phyloP scores from a whole-genome alignment of 1,140 invertebrate species.

The Drosophila nasuta region DNA sequence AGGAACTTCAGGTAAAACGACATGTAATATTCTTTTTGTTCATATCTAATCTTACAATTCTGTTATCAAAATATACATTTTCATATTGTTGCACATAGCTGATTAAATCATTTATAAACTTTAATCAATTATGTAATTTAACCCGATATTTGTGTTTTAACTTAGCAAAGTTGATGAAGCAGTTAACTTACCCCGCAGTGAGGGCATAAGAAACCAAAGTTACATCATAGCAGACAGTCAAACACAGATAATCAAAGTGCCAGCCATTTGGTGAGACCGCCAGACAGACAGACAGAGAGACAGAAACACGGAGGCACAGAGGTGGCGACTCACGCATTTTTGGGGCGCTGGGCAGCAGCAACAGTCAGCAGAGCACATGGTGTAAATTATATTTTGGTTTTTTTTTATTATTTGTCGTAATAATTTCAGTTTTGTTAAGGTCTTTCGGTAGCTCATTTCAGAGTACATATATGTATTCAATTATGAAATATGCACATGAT shows the following conservation, averaged over 20 bases:
- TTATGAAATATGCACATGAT: slow-evolving; percentile 46
- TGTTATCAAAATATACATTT: too few relatives aligned
- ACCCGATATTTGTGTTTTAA: not conserved
- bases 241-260: slow-evolving; percentile 5
- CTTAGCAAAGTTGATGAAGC: not conserved
- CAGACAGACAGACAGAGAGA: slow-evolving; percentile 4
- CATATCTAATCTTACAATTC: too few relatives aligned
- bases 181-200: not conserved
- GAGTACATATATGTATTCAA: slow-evolving; percentile 23
- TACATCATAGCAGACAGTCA: slow-evolving; percentile 27
- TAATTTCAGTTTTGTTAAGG: slow-evolving; percentile 66
- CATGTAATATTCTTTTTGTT: too few relatives aligned
- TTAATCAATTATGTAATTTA: too few relatives aligned
- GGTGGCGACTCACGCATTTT: slow-evolving; percentile 28
- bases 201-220: not conserved
- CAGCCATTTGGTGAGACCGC: not conserved
- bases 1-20: too few relatives aligned
- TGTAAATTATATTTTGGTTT: slow-evolving; percentile 58
- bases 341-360: not conserved
- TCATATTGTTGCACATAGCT: too few relatives aligned
- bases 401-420: slow-evolving; percentile 67
- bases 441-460: slow-evolving; percentile 60
- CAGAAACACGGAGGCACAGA: slow-evolving; percentile 1
- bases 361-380: slow-evolving; percentile 15
- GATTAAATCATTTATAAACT: too few relatives aligned